A percentile compares a stretch with the other conserved stretches of the same genome.
phyloP scores from a whole-genome alignment of 2,797 vertebrate genomes.

The Myotis vivesi region DNA sequence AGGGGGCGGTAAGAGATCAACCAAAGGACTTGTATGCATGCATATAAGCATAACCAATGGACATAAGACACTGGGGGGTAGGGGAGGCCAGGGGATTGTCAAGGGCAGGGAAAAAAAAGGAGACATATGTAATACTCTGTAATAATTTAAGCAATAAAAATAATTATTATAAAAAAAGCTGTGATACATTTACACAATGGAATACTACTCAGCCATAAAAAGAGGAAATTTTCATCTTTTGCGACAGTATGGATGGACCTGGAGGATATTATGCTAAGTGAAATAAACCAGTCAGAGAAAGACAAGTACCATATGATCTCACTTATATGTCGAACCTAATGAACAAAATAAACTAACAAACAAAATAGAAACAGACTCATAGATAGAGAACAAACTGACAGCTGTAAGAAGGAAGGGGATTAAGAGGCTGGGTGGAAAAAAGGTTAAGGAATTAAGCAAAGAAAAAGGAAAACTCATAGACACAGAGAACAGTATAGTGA shows the following conservation, averaged over 20 bases:
- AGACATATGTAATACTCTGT: too few species aligned
- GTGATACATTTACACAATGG: background rate
- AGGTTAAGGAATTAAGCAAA: background rate
- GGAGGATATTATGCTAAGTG: background rate
- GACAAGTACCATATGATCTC: background rate
- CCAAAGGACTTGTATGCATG: too few species aligned
- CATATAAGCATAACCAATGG: too few species aligned
- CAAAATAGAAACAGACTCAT: background rate
- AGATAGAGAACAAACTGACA: background rate
- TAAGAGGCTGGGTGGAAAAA: background rate
- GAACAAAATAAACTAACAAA: background rate
- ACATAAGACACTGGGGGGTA: too few species aligned
- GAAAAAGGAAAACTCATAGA: background rate
- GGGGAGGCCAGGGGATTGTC: too few species aligned
- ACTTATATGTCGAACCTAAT: background rate
- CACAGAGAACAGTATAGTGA: background rate
- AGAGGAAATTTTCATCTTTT: background rate
- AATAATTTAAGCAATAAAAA: too few species aligned
- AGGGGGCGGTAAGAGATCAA: too few species aligned
- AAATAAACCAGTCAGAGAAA: background rate
- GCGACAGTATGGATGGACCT: background rate
- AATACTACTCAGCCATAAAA: background rate
- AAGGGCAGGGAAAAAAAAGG: too few species aligned
- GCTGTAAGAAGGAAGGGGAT: background rate
- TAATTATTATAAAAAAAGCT: too few species aligned